These are phyloP conservation scores for Aleiodes sp. DNA, from an alignment of 1,140 invertebrate genomes.

Conservation along the genomic window DNA sequence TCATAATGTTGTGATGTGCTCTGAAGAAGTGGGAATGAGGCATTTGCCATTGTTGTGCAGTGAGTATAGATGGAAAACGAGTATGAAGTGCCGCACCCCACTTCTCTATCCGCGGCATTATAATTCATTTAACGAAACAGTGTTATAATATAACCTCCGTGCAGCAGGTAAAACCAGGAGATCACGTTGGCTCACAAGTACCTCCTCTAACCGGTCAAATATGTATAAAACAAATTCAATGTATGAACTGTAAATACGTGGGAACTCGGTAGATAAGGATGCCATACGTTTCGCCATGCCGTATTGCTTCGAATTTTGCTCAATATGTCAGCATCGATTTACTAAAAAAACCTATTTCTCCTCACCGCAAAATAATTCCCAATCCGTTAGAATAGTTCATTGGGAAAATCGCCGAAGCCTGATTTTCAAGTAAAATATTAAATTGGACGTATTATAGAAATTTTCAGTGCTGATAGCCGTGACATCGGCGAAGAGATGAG, in stretches of 20 bases:
- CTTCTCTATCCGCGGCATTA: slow-evolving; percentile 47
- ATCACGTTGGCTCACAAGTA: not conserved
- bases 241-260: not conserved
- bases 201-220: not conserved
- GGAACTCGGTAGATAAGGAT: slow-evolving; percentile 19
- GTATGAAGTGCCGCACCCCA: slow-evolving; percentile 40
- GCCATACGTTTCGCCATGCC: not conserved
- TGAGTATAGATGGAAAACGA: slow-evolving; percentile 37
- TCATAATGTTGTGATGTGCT: no score
- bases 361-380: no score
- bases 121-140: slow-evolving; percentile 54
- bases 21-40: not conserved
- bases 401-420: no score
- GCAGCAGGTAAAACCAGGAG: slow-evolving; percentile 5
- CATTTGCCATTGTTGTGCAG: not conserved
- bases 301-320: not conserved
- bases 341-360: no score
- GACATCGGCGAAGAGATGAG: no score
- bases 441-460: no score
- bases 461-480: no score
- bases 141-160: slow-evolving; percentile 34
- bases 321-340: no score
- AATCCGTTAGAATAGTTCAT: no score
- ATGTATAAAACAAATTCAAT: slow-evolving; percentile 5
- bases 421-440: no score